phyloP scores from a whole-genome alignment of 2,113 vertebrate species.

The Tursiops truncatus region DNA sequence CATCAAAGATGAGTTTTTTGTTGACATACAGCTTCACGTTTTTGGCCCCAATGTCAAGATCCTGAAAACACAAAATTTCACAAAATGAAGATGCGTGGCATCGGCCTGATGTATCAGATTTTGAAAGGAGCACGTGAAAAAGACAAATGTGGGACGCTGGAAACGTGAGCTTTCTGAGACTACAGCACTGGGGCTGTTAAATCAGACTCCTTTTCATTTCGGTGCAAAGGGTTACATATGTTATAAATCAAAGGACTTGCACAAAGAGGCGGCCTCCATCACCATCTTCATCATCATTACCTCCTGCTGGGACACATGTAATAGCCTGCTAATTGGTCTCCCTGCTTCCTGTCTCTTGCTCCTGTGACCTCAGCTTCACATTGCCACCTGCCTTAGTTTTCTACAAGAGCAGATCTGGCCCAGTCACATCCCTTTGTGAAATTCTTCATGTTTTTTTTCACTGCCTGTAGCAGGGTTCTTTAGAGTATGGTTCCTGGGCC shows the following conservation, averaged over 20 bases:
- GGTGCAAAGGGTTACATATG: not conserved
- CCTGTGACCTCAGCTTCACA: not conserved
- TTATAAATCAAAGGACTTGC: constrained; percentile 33
- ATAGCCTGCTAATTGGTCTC: constrained; percentile 38
- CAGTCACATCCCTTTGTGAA: not conserved
- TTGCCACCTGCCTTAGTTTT: not conserved
- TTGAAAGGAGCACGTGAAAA: not conserved
- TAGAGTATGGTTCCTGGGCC: not conserved
- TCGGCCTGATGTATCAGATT: not conserved
- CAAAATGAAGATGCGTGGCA: not conserved
- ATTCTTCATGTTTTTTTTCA: not conserved
- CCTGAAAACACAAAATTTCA: constrained; percentile 83
- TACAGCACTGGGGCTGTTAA: not conserved
- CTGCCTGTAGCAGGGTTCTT: not conserved
- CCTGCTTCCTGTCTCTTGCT: constrained; percentile 5
- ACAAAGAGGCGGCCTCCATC: not conserved
- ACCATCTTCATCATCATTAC: not conserved
- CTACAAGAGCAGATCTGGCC: not conserved
- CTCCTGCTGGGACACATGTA: not conserved
- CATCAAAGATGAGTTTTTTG: constrained; percentile 91
- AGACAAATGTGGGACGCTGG: not conserved
- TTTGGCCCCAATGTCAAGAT: constrained; percentile 90
- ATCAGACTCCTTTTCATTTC: not conserved
- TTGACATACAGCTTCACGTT: constrained; percentile 92
- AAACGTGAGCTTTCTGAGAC: not conserved